Conservation (phyloP, 2,888 invertebrate species). For the Ptychoptera contaminata region DNA sequence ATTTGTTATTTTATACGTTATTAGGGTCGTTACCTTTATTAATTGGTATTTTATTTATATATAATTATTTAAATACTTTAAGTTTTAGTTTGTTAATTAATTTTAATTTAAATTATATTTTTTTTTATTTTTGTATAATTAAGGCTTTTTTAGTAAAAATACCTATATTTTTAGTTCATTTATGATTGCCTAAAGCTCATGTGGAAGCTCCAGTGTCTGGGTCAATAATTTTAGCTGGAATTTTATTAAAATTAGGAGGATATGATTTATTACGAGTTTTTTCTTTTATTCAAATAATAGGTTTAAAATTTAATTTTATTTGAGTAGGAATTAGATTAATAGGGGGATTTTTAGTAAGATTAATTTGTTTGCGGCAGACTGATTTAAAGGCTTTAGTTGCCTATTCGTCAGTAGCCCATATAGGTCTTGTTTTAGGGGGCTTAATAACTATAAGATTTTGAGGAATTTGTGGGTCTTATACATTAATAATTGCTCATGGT, state of each 20-base stretch:
- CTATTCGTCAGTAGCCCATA: constrained; percentile 58
- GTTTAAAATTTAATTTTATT: constrained; percentile 35
- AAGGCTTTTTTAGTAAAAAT: constrained; percentile 55
- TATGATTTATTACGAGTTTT: constrained; percentile 48
- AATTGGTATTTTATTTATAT: constrained; percentile 20
- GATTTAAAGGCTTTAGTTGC: constrained; percentile 61
- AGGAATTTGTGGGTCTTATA: constrained; percentile 35
- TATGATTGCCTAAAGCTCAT: constrained; percentile 59
- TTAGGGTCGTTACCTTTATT: constrained; percentile 42
- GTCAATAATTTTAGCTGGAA: constrained; percentile 57
- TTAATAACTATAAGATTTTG: constrained; percentile 40
- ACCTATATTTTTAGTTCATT: constrained; percentile 52
- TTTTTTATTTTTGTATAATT: constrained; percentile 39
- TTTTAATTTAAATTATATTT: constrained; percentile 25
- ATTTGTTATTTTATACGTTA: constrained; percentile 56
- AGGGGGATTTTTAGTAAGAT: constrained; percentile 41
- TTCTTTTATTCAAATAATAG: constrained; percentile 32
- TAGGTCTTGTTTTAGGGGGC: constrained; percentile 42
- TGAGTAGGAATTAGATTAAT: constrained; percentile 38
- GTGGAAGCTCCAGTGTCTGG: constrained; percentile 57
- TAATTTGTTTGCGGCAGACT: constrained; percentile 49
- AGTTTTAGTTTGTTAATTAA: constrained; percentile 37
- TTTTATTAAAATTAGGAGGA: constrained; percentile 56
- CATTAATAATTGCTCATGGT: constrained; percentile 48
- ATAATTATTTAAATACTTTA: constrained; percentile 29